These are phyloP conservation scores for Bugula neritina DNA, from an alignment of 2,888 invertebrate species.

Conservation along the genomic window DNA sequence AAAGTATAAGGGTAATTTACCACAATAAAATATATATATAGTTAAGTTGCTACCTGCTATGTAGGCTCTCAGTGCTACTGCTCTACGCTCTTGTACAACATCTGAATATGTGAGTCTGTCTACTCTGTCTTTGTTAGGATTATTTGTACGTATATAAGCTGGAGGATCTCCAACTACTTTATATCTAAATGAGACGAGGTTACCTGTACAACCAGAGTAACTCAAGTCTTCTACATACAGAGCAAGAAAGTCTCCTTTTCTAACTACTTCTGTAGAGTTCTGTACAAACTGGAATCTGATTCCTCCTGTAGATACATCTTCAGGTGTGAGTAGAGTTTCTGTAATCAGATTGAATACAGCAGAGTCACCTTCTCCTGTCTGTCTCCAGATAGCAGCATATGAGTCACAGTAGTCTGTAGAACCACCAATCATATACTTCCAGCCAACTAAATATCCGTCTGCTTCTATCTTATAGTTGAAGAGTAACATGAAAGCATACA, in stretches of 20 bases:
- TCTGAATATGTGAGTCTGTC: neutral
- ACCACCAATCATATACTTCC: neutral
- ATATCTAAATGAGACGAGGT: neutral
- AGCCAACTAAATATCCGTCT: neutral
- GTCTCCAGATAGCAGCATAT: constrained; percentile 23
- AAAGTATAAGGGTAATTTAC: too few species aligned
- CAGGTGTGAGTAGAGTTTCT: neutral
- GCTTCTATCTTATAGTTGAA: neutral
- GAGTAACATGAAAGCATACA: neutral
- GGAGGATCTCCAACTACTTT: too few species aligned
- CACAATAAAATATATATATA: too few species aligned
- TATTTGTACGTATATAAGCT: neutral
- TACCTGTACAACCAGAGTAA: neutral
- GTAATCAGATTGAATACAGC: neutral
- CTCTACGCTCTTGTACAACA: neutral
- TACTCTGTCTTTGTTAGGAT: neutral
- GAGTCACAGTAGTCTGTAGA: neutral
- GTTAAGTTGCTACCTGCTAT: neutral
- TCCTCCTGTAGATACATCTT: constrained; percentile 2
- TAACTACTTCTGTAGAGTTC: neutral
- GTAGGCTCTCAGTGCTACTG: neutral
- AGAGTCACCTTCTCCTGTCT: neutral
- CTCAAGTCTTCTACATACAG: neutral
- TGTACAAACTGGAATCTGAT: constrained; percentile 24
- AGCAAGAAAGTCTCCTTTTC: neutral